A percentile compares a stretch with the other conserved stretches of the same genome.
Evolutionary conservation across 2,888 invertebrate genomes (phyloP).

Genomic region (Pseudococcus longispinus): DNA sequence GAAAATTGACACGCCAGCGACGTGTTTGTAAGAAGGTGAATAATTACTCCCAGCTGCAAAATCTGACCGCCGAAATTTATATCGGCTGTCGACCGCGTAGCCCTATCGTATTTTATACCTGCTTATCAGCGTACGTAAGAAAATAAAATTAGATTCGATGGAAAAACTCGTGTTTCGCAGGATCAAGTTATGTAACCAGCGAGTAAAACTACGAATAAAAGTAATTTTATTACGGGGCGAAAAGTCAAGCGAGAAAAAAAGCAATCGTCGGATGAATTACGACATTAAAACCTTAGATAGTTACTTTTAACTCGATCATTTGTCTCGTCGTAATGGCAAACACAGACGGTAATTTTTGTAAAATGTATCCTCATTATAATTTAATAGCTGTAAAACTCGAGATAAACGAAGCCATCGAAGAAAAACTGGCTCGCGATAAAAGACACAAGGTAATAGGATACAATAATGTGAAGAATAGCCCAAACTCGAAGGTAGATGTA

Average conservation of each 20-base stretch:
- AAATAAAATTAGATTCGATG: constrained; percentile 4
- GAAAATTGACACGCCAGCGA: neutral
- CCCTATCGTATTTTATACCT: neutral
- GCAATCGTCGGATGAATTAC: neutral
- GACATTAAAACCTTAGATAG: neutral
- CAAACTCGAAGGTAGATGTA: neutral
- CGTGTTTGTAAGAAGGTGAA: neutral
- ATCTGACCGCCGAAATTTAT: neutral
- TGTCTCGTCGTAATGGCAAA: neutral
- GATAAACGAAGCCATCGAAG: neutral
- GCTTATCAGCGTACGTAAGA: neutral
- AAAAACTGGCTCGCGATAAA: neutral
- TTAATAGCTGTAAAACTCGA: neutral
- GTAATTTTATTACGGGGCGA: neutral
- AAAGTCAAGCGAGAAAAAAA: neutral
- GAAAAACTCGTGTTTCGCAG: neutral
- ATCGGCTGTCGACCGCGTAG: neutral
- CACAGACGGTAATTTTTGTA: neutral
- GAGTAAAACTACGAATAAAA: neutral
- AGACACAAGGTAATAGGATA: neutral
- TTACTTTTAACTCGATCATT: neutral
- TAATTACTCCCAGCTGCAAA: constrained; percentile 14
- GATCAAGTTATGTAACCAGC: neutral
- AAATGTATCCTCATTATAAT: neutral
- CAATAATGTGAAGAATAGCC: neutral